Percentiles rank a stretch among this genome's conserved stretches.
Evolutionary conservation across 2,797 vertebrate genomes (phyloP).

Genomic region (Buceros bicornis): DNA sequence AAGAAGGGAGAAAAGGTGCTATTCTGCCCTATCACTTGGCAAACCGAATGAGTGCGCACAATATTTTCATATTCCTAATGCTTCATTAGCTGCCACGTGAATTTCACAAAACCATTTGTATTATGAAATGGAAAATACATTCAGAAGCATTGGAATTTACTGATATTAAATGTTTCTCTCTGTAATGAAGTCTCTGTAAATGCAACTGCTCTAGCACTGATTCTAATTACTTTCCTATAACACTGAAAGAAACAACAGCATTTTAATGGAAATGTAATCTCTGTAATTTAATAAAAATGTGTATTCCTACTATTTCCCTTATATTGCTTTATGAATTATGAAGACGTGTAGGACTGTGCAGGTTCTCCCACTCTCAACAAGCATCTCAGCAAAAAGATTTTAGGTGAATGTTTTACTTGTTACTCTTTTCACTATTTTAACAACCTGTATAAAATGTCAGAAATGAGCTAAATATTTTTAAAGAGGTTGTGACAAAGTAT

Average conservation of each 20-base stretch:
- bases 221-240: not conserved
- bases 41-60: not conserved
- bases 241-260: not conserved
- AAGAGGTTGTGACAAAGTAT: not conserved
- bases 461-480: not conserved
- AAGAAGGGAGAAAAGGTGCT: not conserved
- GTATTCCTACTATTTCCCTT: not conserved
- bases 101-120: not conserved
- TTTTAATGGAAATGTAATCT: constrained; percentile 7
- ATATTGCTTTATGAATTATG: not conserved
- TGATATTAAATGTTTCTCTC: not conserved
- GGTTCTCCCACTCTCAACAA: not conserved
- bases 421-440: not conserved
- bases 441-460: not conserved
- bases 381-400: not conserved
- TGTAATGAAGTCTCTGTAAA: not conserved
- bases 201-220: not conserved
- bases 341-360: not conserved
- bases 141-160: not conserved
- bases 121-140: not conserved
- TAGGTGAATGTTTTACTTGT: not conserved
- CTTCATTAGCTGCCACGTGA: not conserved
- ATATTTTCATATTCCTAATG: not conserved
- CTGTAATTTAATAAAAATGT: not conserved
- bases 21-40: not conserved